Base-by-base conservation (phyloP, 2,888 invertebrate species). In the Megastigmus dorsalis region DNA sequence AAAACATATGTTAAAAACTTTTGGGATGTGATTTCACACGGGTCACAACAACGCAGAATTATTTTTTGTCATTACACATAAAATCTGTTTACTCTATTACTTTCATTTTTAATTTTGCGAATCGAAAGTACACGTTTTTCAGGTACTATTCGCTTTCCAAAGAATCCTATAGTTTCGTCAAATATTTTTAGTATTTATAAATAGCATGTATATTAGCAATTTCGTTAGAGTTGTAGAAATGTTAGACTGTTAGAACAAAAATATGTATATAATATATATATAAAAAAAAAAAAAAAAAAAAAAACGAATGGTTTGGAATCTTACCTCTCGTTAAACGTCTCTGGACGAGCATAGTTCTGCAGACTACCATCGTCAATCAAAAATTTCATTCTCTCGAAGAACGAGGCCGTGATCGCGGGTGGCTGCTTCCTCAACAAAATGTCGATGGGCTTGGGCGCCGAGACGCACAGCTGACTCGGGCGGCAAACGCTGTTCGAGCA, bases 311-410 rank as follows among this genome's bases (percentile, higher is more conserved):
- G 13, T 18, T 9, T 15, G 10, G 54, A 48, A 81, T 88, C 93
- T 91, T 92, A 98, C 98, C 97, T 98, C 90, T 97, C 97, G 89
- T 98, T 98, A 90, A 99, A 99, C 36, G 96, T 96, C 87, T 96
- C 96, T 86, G 95, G 93, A 81, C 96, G 95, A 9, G 99, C 97
- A 89, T 98, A 99, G 89, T 96, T 97, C 89, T 99, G 99, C 65
- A 99, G 93, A 88, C 98, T 98, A 86, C 97, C 97, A 88, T 98
- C 97, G 89, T 99, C 98, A 80, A 99, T 97, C 79, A 99, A 92
- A 90, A 99, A 99, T 87, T 97, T 96, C 96, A 98, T 97, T 84
- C 98, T 92, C 88, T 99, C 97, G 87, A 97, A 98, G 92, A 99
- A 99, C 0, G 98, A 97, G 0, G 98, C 98, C 0, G 98, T 98